These are phyloP conservation scores for Neodon shergylaensis DNA, from an alignment of 2,113 vertebrate species.

Conservation along the genomic window DNA sequence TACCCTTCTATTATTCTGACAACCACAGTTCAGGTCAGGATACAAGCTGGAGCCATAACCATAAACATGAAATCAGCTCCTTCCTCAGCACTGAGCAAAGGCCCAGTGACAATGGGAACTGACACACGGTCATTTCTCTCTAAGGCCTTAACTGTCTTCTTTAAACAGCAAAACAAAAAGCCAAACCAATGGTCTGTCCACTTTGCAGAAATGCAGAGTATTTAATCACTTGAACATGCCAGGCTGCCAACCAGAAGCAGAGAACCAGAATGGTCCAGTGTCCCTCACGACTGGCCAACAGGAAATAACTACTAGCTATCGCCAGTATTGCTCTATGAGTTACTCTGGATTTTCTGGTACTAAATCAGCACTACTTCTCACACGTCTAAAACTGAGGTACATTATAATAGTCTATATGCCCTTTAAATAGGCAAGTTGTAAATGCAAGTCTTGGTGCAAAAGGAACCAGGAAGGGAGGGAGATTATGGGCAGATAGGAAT, in stretches of 20 bases:
- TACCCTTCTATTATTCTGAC: constrained; percentile 16
- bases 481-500: not conserved
- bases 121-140: constrained; percentile 10
- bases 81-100: constrained; percentile 60
- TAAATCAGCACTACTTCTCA: not conserved
- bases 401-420: not conserved
- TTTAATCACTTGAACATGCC: not conserved
- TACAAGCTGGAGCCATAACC: constrained; percentile 64
- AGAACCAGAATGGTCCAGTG: not conserved
- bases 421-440: not conserved
- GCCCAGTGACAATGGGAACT: constrained; percentile 34
- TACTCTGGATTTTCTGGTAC: not conserved
- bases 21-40: constrained; percentile 23
- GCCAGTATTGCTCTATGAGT: not conserved
- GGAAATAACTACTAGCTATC: not conserved
- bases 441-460: not conserved
- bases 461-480: not conserved
- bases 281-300: not conserved
- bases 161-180: not conserved
- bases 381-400: not conserved
- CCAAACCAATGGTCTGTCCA: not conserved
- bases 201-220: constrained; percentile 22
- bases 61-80: constrained; percentile 70
- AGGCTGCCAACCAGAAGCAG: not conserved
- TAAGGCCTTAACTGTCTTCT: not conserved